Percentiles rank a stretch among this genome's conserved stretches.
Conservation (phyloP, 2,797 vertebrate genomes). For the Myoxocephalus aenaeus region DNA sequence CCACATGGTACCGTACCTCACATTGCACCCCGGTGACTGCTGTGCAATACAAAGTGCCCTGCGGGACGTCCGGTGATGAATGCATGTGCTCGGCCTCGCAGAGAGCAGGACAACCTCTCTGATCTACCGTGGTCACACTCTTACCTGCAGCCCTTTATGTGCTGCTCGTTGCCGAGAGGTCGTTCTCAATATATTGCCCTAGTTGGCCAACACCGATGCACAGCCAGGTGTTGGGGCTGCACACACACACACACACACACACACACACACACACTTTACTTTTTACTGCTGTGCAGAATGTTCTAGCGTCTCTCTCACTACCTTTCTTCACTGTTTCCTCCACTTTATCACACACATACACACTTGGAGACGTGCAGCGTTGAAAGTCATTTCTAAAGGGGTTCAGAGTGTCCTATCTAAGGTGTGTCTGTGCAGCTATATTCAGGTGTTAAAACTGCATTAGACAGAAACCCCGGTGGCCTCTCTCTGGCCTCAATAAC, state of each 20-base stretch:
- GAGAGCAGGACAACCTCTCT: conserved; percentile 67
- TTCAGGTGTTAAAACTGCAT: conserved; percentile 70
- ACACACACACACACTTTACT: background rate
- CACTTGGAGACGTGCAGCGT: conserved; percentile 35
- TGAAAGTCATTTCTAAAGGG: conserved; percentile 48
- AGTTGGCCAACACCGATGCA: conserved; percentile 38
- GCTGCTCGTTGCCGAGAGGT: conserved; percentile 52
- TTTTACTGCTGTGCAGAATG: conserved; percentile 1
- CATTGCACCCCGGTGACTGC: conserved; percentile 54
- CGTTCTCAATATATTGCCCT: conserved; percentile 48
- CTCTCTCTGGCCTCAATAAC: conserved; percentile 72
- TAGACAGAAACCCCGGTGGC: conserved; percentile 62
- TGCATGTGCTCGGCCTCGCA: conserved; percentile 56
- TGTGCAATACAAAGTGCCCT: conserved; percentile 55
- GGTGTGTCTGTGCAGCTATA: conserved; percentile 50
- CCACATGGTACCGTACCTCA: conserved; percentile 47
- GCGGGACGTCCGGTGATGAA: conserved; percentile 74
- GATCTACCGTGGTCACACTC: conserved; percentile 54
- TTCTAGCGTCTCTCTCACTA: background rate
- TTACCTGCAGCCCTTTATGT: conserved; percentile 58
- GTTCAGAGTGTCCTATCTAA: conserved; percentile 42
- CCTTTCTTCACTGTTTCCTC: conserved; percentile 13
- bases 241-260: background rate
- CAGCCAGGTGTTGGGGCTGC: conserved; percentile 34
- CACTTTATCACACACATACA: conserved; percentile 16